These are phyloP conservation scores for Eulimnadia texana DNA, from an alignment of 1,140 invertebrate genomes.

Conservation along the genomic window DNA sequence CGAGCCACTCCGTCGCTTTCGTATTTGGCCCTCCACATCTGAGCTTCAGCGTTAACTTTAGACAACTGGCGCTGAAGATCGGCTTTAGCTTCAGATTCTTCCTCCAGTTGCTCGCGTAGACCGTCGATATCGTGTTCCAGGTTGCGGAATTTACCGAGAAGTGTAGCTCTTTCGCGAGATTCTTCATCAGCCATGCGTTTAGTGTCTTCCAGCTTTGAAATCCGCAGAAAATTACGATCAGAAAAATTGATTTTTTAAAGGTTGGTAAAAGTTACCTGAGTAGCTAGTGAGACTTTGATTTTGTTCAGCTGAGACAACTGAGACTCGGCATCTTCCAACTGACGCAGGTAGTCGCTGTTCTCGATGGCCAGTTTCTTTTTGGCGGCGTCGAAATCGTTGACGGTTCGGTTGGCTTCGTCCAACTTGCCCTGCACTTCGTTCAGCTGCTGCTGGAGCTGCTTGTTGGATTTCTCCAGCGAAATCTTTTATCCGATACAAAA, in stretches of 20 bases:
- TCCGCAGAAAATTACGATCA: conserved; percentile 96
- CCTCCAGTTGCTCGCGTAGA: conserved; percentile 93
- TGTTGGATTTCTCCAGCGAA: conserved; percentile 90
- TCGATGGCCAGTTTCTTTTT: conserved; percentile 96
- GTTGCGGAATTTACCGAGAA: conserved; percentile 92
- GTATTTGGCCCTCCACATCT: conserved; percentile 92
- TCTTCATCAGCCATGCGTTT: conserved; percentile 95
- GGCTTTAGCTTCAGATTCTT: conserved; percentile 86
- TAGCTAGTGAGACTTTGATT: conserved; percentile 88
- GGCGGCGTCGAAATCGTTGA: conserved; percentile 87
- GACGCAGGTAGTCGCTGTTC: conserved; percentile 83
- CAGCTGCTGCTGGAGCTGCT: conserved; percentile 85
- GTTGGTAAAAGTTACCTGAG: too few species aligned
- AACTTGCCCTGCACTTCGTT: conserved; percentile 88
- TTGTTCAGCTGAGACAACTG: conserved; percentile 91
- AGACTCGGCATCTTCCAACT: conserved; percentile 93
- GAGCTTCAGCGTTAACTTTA: conserved; percentile 91
- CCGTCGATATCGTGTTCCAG: conserved; percentile 94
- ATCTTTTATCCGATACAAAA: conserved; percentile 41
- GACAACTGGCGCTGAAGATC: conserved; percentile 89
- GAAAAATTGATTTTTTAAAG: too few species aligned
- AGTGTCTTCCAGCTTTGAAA: conserved; percentile 90
- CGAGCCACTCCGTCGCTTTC: conserved; percentile 91
- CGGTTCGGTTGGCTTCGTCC: conserved; percentile 85
- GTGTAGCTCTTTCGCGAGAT: conserved; percentile 76